These are phyloP conservation scores for Drosophila pseudotakahashii DNA, from an alignment of 2,888 invertebrate species.

Conservation along the genomic window DNA sequence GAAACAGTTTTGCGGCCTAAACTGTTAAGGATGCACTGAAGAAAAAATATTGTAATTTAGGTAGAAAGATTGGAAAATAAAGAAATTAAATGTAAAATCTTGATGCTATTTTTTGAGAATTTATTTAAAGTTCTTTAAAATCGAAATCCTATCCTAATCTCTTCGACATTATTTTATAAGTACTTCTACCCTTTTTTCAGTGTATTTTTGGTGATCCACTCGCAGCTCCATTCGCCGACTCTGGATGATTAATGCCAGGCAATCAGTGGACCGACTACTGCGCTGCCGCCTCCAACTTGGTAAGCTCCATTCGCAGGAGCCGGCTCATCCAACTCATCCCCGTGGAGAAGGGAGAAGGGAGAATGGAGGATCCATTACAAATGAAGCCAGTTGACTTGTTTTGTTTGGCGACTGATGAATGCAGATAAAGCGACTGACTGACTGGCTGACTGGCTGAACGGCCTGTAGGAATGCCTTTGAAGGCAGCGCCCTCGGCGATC, in stretches of 20 bases:
- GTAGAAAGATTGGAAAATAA: no score
- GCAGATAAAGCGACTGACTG: constrained; percentile 66
- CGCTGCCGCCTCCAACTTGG: constrained; percentile 67
- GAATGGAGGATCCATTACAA: constrained; percentile 64
- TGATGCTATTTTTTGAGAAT: no score
- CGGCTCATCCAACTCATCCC: constrained; percentile 13
- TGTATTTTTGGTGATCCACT: constrained; percentile 25
- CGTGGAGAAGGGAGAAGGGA: no score
- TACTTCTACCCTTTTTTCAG: no score
- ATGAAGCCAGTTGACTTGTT: constrained; percentile 80
- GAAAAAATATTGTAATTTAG: no score
- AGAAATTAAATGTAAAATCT: neutral
- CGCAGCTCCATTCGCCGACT: constrained; percentile 23
- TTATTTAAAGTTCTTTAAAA: no score
- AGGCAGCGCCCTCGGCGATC: constrained; percentile 55
- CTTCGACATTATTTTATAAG: no score
- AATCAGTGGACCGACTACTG: constrained; percentile 76
- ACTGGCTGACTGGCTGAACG: constrained; percentile 1
- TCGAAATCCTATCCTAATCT: no score
- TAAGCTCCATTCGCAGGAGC: constrained; percentile 2
- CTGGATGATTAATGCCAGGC: constrained; percentile 70
- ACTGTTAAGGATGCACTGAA: constrained; percentile 49
- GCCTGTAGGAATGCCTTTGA: constrained; percentile 69
- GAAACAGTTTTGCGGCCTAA: constrained; percentile 78
- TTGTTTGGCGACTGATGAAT: constrained; percentile 80